Evolutionary conservation across 2,888 invertebrate genomes (phyloP).

Genomic region (Thelaira solivaga): DNA sequence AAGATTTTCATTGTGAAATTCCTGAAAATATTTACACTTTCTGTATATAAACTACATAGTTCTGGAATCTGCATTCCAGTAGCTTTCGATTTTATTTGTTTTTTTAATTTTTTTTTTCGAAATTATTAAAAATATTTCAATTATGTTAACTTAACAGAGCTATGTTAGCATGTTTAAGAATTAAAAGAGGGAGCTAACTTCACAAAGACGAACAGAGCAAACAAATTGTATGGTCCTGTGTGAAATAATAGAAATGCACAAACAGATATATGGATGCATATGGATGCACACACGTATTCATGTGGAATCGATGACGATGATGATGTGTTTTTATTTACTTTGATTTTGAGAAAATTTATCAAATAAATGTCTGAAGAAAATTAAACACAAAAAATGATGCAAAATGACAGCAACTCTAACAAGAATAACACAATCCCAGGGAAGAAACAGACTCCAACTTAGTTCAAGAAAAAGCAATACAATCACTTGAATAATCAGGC

Average conservation of each 20-base stretch:
- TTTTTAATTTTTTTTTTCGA: no score
- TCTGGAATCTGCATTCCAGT: no score
- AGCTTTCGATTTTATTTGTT: no score
- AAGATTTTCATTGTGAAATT: no score
- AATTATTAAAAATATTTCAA: no score
- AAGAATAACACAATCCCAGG: slow-evolving; percentile 3
- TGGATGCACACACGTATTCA: not conserved
- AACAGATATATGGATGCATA: not conserved
- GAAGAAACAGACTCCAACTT: slow-evolving; percentile 4
- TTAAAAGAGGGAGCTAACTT: no score
- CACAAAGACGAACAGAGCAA: no score
- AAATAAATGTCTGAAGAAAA: slow-evolving; percentile 44
- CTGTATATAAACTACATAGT: no score
- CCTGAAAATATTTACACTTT: no score
- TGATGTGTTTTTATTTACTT: slow-evolving; percentile 21
- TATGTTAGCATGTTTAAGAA: no score
- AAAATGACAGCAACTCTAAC: not conserved
- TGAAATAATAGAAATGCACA: slow-evolving; percentile 11
- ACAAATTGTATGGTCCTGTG: not conserved
- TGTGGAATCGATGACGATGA: not conserved
- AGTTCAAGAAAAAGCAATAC: no score
- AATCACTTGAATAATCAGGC: slow-evolving; percentile 26
- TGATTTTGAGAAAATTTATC: slow-evolving; percentile 41
- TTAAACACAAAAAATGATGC: slow-evolving; percentile 16
- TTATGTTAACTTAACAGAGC: no score